Conservation (phyloP, 1,140 invertebrate genomes). For the Ooceraea biroi region DNA sequence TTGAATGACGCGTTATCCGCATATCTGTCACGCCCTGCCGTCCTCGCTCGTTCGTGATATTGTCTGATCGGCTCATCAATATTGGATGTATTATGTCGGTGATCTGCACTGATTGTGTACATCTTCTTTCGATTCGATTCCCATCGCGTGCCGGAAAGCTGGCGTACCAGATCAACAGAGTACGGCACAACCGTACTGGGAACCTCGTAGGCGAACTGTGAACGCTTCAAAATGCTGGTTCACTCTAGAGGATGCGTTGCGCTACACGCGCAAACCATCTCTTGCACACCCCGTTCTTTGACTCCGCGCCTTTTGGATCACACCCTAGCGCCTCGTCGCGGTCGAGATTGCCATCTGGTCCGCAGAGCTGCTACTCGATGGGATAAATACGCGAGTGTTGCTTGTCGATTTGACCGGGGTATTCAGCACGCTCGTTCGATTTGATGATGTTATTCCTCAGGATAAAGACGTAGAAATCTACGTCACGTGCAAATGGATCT, state of each 20-base stretch:
- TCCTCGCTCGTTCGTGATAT: neutral
- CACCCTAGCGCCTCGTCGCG: neutral
- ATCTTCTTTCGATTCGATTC: neutral
- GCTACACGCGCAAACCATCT: constrained; percentile 62
- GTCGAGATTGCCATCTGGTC: neutral
- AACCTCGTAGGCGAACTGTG: constrained; percentile 71
- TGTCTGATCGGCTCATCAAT: neutral
- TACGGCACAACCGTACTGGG: constrained; percentile 57
- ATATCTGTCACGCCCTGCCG: neutral
- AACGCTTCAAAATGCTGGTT: constrained; percentile 75
- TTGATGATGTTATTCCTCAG: constrained; percentile 36
- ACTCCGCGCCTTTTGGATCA: constrained; percentile 16
- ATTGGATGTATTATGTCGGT: constrained; percentile 9
- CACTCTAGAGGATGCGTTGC: constrained; percentile 78
- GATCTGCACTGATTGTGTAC: too few species aligned
- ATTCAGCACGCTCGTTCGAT: constrained; percentile 20
- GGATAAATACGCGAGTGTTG: constrained; percentile 38
- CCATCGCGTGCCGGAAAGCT: too few species aligned
- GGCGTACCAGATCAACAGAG: neutral
- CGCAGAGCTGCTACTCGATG: constrained; percentile 17
- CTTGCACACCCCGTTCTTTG: constrained; percentile 48
- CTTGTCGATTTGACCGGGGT: neutral
- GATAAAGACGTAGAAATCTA: constrained; percentile 24
- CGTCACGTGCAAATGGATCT: constrained; percentile 5
- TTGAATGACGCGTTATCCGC: neutral